Evolutionary conservation across 1,140 invertebrate species (phyloP), one percentile per base, ranked within the genome.

Genomic region (Drosophila trapezifrons): DNA sequence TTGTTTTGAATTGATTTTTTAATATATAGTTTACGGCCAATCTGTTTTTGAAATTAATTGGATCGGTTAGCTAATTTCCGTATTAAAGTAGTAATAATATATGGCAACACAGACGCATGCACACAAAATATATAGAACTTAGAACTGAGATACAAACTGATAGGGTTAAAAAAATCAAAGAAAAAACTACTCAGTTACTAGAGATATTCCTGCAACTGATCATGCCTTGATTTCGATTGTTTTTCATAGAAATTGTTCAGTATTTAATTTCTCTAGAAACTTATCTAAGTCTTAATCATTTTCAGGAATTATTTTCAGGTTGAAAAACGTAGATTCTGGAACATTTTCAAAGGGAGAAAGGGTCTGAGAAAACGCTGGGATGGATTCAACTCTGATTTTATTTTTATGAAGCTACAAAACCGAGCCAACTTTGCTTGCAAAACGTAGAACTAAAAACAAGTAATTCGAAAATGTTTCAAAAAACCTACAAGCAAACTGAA

Each of bases 401-500:
- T 10, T 25, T 20, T 9, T 0, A 12, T 9, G 17, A 3, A 4
- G 73, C 62, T 62, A 76, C 72, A 73, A 47, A 65, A 64, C 32
- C 45, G 35, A 49, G 40, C 35, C 59, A 60, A 84, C 54, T 84
- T 80, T 69, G 57, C 27, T 76, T 63, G 65, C 57, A 80, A 46
- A 76, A 58, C 43, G 17, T 47, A 64, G 12, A 45, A 63, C 58
- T 58, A 22, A 63, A 57, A 46, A 59, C 17, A 49, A 35, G 32
- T 43, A 35, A 60, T 67, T 38, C 65, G 45, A 62, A 82, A 82
- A 62, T 58, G 51, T 63, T 75, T 75, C 18, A 73, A 77, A 67
- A 59, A 67, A 70, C 73, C 75, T 82, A 82, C 80, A 78, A 82
- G 80, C 80, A 20, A 82, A 82, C 56, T 18, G 55, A 75, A 32